Evolutionary conservation across 2,888 invertebrate genomes (phyloP).

Genomic region (Eretmocerus hayati): DNA sequence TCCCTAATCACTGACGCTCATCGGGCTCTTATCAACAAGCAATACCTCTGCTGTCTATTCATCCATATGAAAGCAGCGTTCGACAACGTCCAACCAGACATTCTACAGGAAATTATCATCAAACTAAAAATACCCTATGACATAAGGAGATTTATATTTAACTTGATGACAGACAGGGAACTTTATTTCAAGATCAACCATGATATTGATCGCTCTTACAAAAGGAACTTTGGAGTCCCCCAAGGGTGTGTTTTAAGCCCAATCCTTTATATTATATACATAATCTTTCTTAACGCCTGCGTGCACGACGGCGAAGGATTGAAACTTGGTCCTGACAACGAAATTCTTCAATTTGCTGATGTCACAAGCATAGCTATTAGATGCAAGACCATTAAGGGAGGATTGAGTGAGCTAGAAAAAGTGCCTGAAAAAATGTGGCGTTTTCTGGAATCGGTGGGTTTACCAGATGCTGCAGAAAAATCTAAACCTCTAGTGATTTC

Average conservation of each 20-base stretch:
- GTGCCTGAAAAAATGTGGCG: neutral
- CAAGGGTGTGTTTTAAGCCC: slow-evolving; percentile 10
- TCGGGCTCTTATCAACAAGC: neutral
- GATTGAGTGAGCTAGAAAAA: neutral
- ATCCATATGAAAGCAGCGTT: slow-evolving; percentile 6
- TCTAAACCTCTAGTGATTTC: neutral
- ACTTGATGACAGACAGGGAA: neutral
- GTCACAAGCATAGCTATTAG: neutral
- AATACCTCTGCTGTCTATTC: neutral
- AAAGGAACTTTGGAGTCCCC: neutral
- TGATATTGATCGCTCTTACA: neutral
- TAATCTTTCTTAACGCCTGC: too few species aligned
- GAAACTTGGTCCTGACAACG: too few species aligned
- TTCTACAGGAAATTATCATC: neutral
- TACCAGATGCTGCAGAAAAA: neutral
- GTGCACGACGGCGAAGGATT: too few species aligned
- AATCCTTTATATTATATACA: neutral
- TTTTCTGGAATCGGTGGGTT: neutral
- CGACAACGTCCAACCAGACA: neutral
- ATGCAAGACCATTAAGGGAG: neutral
- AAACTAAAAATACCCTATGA: slow-evolving; percentile 1
- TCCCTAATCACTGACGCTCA: neutral
- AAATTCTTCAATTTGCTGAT: slow-evolving; percentile 9
- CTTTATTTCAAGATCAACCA: slow-evolving; percentile 4
- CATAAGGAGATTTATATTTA: slow-evolving; percentile 5